phyloP scores from a whole-genome alignment of 1,140 invertebrate genomes.

The Arion vulgaris region DNA sequence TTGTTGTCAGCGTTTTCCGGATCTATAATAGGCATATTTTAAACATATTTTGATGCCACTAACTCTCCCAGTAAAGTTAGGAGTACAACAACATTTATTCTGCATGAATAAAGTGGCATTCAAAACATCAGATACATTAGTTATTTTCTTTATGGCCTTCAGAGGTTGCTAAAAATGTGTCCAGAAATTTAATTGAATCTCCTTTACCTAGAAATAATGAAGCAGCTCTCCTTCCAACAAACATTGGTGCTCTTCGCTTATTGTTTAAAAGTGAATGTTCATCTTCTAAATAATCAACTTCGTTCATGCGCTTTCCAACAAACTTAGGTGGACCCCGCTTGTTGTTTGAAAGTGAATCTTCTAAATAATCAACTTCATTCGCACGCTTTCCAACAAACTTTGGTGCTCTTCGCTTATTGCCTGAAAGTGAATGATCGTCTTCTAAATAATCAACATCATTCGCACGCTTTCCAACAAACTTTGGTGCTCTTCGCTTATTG shows the following conservation, averaged over 20 bases:
- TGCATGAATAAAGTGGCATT: too few species aligned
- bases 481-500: neutral
- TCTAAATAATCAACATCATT: neutral
- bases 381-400: neutral
- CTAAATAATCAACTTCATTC: neutral
- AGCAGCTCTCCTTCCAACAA: neutral
- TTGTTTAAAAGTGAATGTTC: neutral
- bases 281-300: neutral
- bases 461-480: neutral
- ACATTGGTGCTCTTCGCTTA: neutral
- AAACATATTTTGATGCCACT: too few species aligned
- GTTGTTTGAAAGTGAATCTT: neutral
- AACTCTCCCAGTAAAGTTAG: too few species aligned
- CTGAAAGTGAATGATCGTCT: neutral
- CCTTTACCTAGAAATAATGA: neutral
- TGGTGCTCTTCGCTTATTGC: neutral
- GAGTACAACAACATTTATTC: too few species aligned
- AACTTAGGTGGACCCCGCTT: neutral
- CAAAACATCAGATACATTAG: too few species aligned
- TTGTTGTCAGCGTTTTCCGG: too few species aligned
- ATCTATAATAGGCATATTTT: too few species aligned
- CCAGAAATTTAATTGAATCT: too few species aligned
- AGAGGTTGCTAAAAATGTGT: too few species aligned
- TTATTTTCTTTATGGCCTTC: too few species aligned
- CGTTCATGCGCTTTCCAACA: neutral